Evolutionary conservation across 2,888 invertebrate species (phyloP), one percentile per base, ranked within the genome.

Genomic region (Dermolepida albohirtum): DNA sequence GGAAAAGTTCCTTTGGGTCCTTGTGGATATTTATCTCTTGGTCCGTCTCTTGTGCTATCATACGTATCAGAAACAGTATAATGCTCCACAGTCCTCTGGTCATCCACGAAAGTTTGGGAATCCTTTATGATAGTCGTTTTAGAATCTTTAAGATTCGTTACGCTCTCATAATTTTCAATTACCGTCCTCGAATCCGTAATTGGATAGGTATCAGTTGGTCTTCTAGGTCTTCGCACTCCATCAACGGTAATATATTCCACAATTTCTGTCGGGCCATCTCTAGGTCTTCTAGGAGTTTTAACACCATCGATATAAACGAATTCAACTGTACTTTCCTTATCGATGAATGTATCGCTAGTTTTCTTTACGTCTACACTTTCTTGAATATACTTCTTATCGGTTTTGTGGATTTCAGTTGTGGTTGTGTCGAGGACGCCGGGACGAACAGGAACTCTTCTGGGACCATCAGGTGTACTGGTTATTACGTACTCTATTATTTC

Each of bases 121-220:
- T 80, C 78, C 69, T 75, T 79, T 27, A 75, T 70, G 14, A 75
- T 68, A 16, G 75, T 77, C 5, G 77, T 78, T 73, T 79, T 79
- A 0, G 74, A 73, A 73, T 80, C 78, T 6, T 71, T 74, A 7
- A 74, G 63, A 70, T 77, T 78, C 2, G 76, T 75, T 2, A 76
- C 74, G 8, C 73, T 71, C 70, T 78, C 75, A 44, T 69, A 78
- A 64, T 68, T 76, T 69, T 80, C 78, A 0, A 75, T 68, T 7
- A 74, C 66, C 5, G 78, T 77, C 71, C 68, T 77, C 10, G 76
- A 74, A 68, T 76, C 76, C 14, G 34, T 59, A 4, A 47, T 16
- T 10, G 70, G 69, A 12, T 62, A 34, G 17, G 72, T 67, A 44
- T 22, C 44, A 43, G 41, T 43, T 10, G 67, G 70, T 39, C 47